phyloP scores from a whole-genome alignment of 2,113 vertebrate species.

The Isichthys henryi region DNA sequence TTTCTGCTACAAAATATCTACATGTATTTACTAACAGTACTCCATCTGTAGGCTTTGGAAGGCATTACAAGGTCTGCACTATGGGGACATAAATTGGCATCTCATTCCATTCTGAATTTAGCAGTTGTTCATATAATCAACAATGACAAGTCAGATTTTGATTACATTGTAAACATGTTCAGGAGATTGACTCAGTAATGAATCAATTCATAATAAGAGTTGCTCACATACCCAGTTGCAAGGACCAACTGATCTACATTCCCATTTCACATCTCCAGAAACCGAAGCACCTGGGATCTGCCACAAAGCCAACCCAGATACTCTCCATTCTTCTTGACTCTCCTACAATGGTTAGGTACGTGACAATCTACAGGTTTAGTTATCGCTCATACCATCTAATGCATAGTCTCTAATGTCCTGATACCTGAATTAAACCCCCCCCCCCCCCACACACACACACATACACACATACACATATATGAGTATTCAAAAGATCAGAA shows the following conservation, averaged over 20 bases:
- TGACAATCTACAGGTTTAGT: neutral
- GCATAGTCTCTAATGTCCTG: neutral
- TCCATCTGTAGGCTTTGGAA: neutral
- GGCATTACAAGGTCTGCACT: neutral
- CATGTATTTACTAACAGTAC: neutral
- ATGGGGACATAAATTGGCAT: neutral
- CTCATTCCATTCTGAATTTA: neutral
- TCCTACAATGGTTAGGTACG: neutral
- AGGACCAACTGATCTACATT: neutral
- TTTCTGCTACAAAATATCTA: neutral
- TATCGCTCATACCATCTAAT: neutral
- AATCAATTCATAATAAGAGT: constrained; percentile 1
- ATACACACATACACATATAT: neutral
- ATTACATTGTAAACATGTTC: neutral
- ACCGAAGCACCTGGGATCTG: neutral
- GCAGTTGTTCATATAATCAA: constrained; percentile 2
- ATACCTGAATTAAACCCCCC: neutral
- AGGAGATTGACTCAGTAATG: neutral
- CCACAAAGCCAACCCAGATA: neutral
- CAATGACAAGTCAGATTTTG: constrained; percentile 1
- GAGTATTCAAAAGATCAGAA: neutral
- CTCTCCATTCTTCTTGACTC: neutral
- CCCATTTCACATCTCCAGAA: neutral
- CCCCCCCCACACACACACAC: neutral
- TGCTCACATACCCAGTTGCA: neutral